phyloP scores from a whole-genome alignment of 2,888 invertebrate species.

The Acrobasis repandana region DNA sequence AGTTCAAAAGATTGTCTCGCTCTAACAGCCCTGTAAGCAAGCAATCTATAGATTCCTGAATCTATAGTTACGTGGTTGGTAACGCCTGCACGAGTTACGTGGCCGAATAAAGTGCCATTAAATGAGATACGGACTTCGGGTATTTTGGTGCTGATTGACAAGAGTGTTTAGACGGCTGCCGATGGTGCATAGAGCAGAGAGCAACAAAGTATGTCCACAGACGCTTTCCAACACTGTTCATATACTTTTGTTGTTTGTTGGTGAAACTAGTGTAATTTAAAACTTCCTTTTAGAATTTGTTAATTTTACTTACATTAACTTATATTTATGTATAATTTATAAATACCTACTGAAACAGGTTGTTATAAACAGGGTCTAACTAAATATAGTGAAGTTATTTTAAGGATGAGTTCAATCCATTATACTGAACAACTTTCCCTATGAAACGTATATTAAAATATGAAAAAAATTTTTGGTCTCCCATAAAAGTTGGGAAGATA shows the following conservation, averaged over 20 bases:
- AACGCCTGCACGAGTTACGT: conserved; percentile 34
- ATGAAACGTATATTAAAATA: too few relatives aligned
- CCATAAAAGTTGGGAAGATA: too few relatives aligned
- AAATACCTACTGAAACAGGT: too few relatives aligned
- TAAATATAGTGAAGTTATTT: too few relatives aligned
- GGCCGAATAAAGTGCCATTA: conserved; percentile 30
- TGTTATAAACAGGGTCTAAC: too few relatives aligned
- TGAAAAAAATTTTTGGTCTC: too few relatives aligned
- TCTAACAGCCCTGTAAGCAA: not conserved
- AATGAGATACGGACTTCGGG: conserved; percentile 24
- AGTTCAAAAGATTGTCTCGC: not conserved
- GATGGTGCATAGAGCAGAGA: conserved; percentile 4
- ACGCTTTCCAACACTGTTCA: conserved; percentile 10
- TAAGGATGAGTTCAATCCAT: too few relatives aligned
- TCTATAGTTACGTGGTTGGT: not conserved
- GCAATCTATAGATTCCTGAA: not conserved
- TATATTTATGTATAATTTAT: too few relatives aligned
- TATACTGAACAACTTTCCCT: too few relatives aligned
- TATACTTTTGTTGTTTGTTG: conserved; percentile 9
- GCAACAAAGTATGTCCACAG: conserved; percentile 20
- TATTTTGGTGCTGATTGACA: conserved; percentile 43
- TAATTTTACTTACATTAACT: not conserved
- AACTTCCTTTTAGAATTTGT: conserved; percentile 11
- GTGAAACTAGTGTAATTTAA: conserved; percentile 1
- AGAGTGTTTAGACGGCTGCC: conserved; percentile 29